Percentiles rank a stretch among this genome's conserved stretches.
Evolutionary conservation across 2,888 invertebrate species (phyloP).

Genomic region (Melanchra persicariae): DNA sequence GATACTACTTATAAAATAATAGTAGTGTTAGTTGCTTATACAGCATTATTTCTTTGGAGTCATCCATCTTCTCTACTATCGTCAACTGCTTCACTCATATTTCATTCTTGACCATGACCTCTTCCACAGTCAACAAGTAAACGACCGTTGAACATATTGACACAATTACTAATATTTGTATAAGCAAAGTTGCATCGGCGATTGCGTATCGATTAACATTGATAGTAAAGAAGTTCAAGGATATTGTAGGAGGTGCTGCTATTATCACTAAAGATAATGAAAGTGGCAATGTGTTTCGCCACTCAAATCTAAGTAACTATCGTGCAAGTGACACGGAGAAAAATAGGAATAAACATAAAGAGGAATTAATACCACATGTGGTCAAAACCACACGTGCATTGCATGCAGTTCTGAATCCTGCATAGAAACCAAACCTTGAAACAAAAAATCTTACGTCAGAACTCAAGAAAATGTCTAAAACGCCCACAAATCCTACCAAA

Average conservation of each 20-base stretch:
- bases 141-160: background rate
- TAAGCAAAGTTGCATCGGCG: background rate
- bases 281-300: no score
- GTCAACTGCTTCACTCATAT: background rate
- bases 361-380: background rate
- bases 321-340: no score
- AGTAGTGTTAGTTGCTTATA: background rate
- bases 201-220: background rate
- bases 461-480: constrained; percentile 51
- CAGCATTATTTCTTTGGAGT: background rate
- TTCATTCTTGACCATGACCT: constrained; percentile 1
- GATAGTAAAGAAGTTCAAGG: background rate
- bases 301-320: no score
- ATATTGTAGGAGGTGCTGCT: background rate
- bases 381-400: background rate
- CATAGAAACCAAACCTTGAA: constrained; percentile 38
- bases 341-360: no score
- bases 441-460: constrained; percentile 47
- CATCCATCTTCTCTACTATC: background rate
- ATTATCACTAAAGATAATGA: background rate
- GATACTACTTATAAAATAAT: background rate
- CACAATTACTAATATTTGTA: constrained; percentile 5
- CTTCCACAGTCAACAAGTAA: background rate
- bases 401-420: background rate
- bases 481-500: constrained; percentile 55